These are phyloP conservation scores for Microcebus jonahi DNA, from an alignment of 2,113 vertebrate genomes.

Conservation along the genomic window DNA sequence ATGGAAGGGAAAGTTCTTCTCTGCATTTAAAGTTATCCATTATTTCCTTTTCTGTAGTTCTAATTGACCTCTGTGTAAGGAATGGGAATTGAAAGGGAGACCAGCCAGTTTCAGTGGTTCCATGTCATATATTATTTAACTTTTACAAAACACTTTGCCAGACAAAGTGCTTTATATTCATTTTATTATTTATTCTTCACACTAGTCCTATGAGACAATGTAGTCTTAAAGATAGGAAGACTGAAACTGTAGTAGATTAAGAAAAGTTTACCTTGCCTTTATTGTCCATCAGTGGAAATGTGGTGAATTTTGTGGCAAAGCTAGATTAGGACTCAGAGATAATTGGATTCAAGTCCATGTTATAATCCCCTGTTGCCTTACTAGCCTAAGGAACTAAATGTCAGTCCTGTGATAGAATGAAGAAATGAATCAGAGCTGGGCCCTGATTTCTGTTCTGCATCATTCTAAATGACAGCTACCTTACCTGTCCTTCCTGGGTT, in stretches of 20 bases:
- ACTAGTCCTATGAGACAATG: background rate
- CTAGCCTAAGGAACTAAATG: slow-evolving; percentile 19
- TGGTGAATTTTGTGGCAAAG: slow-evolving; percentile 16
- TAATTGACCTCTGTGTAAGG: slow-evolving; percentile 9
- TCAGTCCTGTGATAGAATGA: background rate
- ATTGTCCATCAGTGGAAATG: background rate
- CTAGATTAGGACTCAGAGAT: background rate
- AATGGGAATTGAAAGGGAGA: slow-evolving; percentile 14
- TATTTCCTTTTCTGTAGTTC: slow-evolving; percentile 42
- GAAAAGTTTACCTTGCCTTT: background rate
- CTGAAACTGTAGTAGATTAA: background rate
- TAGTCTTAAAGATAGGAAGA: slow-evolving; percentile 8
- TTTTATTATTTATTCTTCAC: slow-evolving; percentile 62
- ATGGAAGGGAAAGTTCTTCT: slow-evolving; percentile 29
- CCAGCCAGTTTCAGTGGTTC: slow-evolving; percentile 21
- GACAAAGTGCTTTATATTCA: slow-evolving; percentile 31
- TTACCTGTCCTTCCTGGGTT: background rate
- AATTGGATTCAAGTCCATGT: slow-evolving; percentile 25
- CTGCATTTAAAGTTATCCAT: slow-evolving; percentile 39
- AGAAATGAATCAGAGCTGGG: slow-evolving; percentile 17
- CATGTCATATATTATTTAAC: slow-evolving; percentile 44
- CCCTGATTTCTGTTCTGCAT: background rate
- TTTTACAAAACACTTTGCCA: slow-evolving; percentile 61
- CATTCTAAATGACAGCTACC: slow-evolving; percentile 11
- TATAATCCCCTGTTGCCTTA: slow-evolving; percentile 8